Evolutionary conservation across 2,113 vertebrate species (phyloP).

Genomic region (Hyla sarda): DNA sequence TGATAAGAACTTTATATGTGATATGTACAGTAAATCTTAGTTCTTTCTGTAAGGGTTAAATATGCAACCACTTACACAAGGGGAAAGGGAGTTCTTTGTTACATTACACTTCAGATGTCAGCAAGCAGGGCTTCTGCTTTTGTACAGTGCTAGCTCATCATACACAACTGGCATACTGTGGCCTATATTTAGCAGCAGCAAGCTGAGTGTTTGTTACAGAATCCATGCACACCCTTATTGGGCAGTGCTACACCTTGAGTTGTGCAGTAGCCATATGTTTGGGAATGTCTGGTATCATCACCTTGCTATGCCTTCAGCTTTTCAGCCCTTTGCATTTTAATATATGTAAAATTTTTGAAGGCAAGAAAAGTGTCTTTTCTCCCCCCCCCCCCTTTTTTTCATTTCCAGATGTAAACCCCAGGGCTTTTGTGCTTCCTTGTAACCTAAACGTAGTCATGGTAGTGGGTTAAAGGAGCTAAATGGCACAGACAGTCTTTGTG

Average conservation of each 20-base stretch:
- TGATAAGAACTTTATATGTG: too few species aligned
- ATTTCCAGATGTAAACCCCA: not conserved
- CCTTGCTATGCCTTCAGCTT: not conserved
- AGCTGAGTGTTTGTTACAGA: constrained; percentile 46
- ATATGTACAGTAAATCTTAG: not conserved
- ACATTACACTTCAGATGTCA: constrained; percentile 35
- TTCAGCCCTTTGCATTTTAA: not conserved
- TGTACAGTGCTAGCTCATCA: constrained; percentile 53
- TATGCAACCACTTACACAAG: not conserved
- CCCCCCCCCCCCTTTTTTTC: not conserved
- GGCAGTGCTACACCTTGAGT: constrained; percentile 25
- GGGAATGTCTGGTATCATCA: not conserved
- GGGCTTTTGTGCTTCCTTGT: not conserved
- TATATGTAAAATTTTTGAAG: not conserved
- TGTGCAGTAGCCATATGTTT: not conserved
- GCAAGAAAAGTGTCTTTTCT: not conserved
- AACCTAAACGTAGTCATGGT: not conserved
- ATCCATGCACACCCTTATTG: constrained; percentile 51
- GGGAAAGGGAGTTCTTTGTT: constrained; percentile 27
- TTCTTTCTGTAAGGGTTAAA: not conserved
- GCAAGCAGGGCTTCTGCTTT: constrained; percentile 52
- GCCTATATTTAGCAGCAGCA: constrained; percentile 53
- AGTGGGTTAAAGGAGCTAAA: constrained; percentile 25
- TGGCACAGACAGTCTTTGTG: constrained; percentile 38
- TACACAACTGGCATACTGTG: constrained; percentile 34